Evolutionary conservation across 2,888 invertebrate genomes (phyloP).

Genomic region (Mythimna loreyi): DNA sequence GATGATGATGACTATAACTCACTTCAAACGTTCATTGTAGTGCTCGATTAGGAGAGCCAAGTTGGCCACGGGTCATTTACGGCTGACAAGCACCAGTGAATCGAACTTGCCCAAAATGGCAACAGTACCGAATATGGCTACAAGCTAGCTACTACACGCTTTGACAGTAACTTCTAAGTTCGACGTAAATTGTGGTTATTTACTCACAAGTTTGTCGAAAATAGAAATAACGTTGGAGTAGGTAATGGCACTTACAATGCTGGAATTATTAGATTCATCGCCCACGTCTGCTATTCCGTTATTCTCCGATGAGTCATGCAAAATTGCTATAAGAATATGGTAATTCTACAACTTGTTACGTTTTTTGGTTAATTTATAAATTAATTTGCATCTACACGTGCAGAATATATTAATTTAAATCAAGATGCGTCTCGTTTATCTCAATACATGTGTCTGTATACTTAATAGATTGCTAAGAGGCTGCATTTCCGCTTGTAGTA

Average conservation of each 20-base stretch:
- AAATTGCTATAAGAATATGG: constrained; percentile 42
- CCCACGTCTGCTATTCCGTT: constrained; percentile 48
- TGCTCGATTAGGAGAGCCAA: constrained; percentile 31
- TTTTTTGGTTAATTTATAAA: constrained; percentile 26
- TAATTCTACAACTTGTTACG: constrained; percentile 24
- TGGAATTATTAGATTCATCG: constrained; percentile 41
- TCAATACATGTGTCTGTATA: not conserved
- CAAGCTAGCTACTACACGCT: not conserved
- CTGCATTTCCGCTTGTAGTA: not conserved
- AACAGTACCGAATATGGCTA: constrained; percentile 29
- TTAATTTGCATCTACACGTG: constrained; percentile 19
- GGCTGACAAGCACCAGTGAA: constrained; percentile 16
- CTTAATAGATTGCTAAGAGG: not conserved
- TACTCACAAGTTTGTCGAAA: constrained; percentile 14
- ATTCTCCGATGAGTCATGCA: constrained; percentile 48
- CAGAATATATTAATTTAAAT: constrained; percentile 22
- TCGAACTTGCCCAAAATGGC: constrained; percentile 40
- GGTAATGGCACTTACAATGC: constrained; percentile 33
- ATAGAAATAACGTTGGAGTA: constrained; percentile 35
- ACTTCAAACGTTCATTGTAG: constrained; percentile 27
- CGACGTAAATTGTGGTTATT: constrained; percentile 26
- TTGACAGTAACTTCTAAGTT: constrained; percentile 2
- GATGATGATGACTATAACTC: constrained; percentile 12
- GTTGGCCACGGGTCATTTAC: constrained; percentile 26
- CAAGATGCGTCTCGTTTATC: constrained; percentile 11